Base-by-base conservation (phyloP, 2,888 invertebrate species). In the Cybosia mesomella region DNA sequence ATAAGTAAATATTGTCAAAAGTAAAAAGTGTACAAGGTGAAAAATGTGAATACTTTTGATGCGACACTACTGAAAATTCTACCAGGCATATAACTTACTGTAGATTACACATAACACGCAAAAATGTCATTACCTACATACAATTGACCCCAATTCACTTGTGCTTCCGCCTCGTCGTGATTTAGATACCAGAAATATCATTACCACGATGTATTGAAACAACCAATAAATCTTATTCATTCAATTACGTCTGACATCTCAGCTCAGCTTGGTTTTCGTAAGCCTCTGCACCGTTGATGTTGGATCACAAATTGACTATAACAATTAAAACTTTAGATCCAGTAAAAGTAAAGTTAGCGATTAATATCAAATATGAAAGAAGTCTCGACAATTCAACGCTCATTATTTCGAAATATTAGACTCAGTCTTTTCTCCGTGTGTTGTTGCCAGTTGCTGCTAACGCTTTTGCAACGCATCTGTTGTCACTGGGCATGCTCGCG, bases 381-480 rank as follows among this genome's bases (percentile, higher is more conserved):
- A 73, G 39, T 71, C 70, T 77, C 77, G 77, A 84, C 83, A 83
- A 81, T 82, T 75, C 73, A 72, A 70, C 72, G 78, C 73, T 86
- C 85, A 86, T 86, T 86, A 85, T 86, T 87, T 70, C 86, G 83
- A 85, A 85, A 86, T 76, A 72, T 67, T 76, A 72, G 65, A 74
- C 67, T 63, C 68, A 75, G 75, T 80, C 72, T 77, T 80, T 80
- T 74, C 75, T 68, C 72, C 68, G 59, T 73, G 74, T 73, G 68
- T 66, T 66, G 58, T 70, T 68, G 71, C 67, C 36, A 68, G 68
- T 66, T 66, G 58, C 68, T 68, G 71, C 67, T 43, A 68, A 67
- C 66, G 59, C 60, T 80, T 72, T 80, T 72, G 72, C 58, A 72
- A 72, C 24, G 24, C 66, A 61, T 60, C 66, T 66, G 55, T 62